phyloP scores from a whole-genome alignment of 2,888 invertebrate genomes.

The Deilephila porcellus region DNA sequence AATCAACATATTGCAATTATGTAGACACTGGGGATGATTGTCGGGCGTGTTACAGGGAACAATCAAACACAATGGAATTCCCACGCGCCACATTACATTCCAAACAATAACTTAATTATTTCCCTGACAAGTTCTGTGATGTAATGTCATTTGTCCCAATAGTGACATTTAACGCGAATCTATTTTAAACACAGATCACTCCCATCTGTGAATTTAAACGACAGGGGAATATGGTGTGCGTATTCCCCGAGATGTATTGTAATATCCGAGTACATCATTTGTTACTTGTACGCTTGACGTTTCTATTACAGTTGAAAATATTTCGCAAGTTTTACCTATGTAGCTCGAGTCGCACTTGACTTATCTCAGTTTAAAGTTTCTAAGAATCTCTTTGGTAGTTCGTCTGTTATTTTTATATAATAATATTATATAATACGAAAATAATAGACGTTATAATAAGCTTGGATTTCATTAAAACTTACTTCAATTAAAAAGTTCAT shows the following conservation, averaged over 20 bases:
- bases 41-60: neutral
- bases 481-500: neutral
- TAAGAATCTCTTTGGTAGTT: neutral
- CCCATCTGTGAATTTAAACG: too few species aligned
- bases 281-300: neutral
- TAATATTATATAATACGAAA: too few species aligned
- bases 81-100: conserved; percentile 16
- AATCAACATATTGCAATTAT: neutral
- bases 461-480: neutral
- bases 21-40: conserved; percentile 2
- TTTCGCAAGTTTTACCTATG: neutral
- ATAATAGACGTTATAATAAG: neutral
- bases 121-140: conserved; percentile 34
- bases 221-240: neutral
- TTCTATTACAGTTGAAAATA: conserved; percentile 1
- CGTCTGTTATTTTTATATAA: neutral
- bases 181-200: too few species aligned
- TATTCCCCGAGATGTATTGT: too few species aligned
- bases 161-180: neutral
- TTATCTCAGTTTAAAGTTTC: neutral
- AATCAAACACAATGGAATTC: conserved; percentile 29
- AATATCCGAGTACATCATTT: too few species aligned
- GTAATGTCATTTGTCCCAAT: conserved; percentile 24
- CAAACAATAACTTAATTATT: conserved; percentile 39
- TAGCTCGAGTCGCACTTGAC: neutral